Conservation (phyloP, 2,888 invertebrate species). For the Hipparchia sbordonii region DNA sequence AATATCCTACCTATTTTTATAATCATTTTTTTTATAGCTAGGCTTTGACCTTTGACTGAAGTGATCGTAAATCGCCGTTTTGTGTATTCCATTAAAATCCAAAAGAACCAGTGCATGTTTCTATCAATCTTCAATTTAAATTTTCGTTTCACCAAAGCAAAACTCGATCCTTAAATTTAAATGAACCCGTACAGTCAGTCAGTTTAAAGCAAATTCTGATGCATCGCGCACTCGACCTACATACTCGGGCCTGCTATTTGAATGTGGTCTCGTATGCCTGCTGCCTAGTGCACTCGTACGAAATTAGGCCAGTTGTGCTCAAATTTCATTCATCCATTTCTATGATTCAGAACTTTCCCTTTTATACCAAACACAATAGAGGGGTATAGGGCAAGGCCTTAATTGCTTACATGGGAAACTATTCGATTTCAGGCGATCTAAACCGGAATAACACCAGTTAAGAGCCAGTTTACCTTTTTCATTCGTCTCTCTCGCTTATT, state of each 20-base stretch:
- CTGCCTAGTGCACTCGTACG: conserved; percentile 29
- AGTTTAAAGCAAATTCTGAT: conserved; percentile 32
- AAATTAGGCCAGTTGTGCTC: conserved; percentile 40
- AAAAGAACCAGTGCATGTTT: background rate
- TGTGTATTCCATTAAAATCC: no score
- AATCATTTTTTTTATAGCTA: no score
- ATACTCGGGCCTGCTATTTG: conserved; percentile 30
- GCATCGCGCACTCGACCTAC: conserved; percentile 36
- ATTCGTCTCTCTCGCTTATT: no score
- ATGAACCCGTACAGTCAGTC: conserved; percentile 31
- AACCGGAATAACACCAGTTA: no score
- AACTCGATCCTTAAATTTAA: conserved; percentile 24
- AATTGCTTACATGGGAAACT: background rate
- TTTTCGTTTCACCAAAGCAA: background rate
- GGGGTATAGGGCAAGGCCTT: background rate
- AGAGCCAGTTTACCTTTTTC: no score
- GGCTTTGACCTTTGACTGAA: no score
- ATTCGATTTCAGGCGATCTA: no score
- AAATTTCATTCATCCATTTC: conserved; percentile 38
- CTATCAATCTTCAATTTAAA: background rate
- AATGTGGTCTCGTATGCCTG: conserved; percentile 36
- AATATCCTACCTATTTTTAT: no score
- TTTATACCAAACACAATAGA: conserved; percentile 15
- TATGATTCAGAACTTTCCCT: conserved; percentile 22
- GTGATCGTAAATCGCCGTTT: no score